These are phyloP conservation scores for Sclerurus mexicanus DNA, from an alignment of 2,113 vertebrate genomes.

Conservation along the genomic window DNA sequence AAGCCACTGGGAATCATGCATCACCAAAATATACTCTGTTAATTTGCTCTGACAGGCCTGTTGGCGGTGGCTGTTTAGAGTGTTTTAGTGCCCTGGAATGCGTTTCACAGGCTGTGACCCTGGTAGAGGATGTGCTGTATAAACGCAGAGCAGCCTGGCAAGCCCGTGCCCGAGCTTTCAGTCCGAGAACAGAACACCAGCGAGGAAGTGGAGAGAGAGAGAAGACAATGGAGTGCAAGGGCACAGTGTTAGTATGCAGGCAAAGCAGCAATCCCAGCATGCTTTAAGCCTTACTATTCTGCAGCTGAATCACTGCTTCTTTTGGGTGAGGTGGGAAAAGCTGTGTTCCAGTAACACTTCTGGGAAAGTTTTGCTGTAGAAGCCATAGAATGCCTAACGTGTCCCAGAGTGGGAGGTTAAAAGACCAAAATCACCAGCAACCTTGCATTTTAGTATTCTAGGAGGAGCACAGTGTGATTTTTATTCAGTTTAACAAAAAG, in stretches of 20 bases:
- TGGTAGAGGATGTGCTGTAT: background rate
- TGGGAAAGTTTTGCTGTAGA: background rate
- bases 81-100: background rate
- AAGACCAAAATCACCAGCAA: background rate
- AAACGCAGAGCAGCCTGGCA: background rate
- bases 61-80: background rate
- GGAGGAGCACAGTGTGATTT: background rate
- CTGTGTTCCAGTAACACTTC: background rate
- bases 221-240: background rate
- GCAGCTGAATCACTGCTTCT: background rate
- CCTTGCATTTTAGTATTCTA: background rate
- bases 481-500: background rate
- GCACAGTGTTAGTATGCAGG: background rate
- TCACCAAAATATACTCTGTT: background rate
- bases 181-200: background rate
- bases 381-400: background rate
- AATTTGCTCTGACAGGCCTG: slow-evolving; percentile 1
- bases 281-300: background rate
- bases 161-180: background rate
- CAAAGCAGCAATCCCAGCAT: background rate
- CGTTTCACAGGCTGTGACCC: background rate
- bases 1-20: background rate
- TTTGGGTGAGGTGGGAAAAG: background rate
- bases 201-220: background rate
- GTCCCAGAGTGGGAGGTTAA: background rate